Evolutionary conservation across 64 coral and sea anemone species (phyloP), one percentile per base, ranked within the genome.

Genomic region (Montipora efflorescens): DNA sequence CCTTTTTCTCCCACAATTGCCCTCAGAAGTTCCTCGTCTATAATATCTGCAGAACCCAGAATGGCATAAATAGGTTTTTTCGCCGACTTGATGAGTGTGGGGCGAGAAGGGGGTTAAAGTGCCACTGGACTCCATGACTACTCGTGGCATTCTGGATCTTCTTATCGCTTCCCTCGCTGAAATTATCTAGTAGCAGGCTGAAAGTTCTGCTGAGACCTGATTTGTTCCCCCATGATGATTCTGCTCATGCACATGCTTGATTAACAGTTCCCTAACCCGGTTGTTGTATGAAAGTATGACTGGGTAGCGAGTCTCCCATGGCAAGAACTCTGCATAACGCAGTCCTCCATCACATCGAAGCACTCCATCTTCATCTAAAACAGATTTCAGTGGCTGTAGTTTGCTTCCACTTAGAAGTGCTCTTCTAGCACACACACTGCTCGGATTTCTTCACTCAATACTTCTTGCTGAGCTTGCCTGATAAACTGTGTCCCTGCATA

Each of bases 201-300:
- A 92, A 20, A 96, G 84, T 11, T 82, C 48, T 18, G 85, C 69
- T 7, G 92, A 18, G 14, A 78, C 66, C 21, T 92, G 84, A 64
- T 96, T 92, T 21, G 78, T 91, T 13, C 90, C 90, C 20, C 43
- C 90, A 62, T 93, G 90, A 36, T 93, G 77, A 11, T 8, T 76
- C 20, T 92, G 25, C 11, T 93, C 87, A 47, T 93, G 91, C 13
- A 77, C 43, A 13, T 79, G 47, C 67, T 85, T 90, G 5, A 93
- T 81, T 14, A 96, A 93, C 2, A 96, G 45, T 10, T 51, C 90
- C 4, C 51, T 93, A 1, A 96, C 43, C 43, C 75, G 75, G 22
- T 96, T 67, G 12, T n/a, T n/a, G 46, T 76, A 45, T 47, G 82
- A 91, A 8, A 96, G 67, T 4, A 53, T 53, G 7, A 93, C 75